Conservation (phyloP, 2,888 invertebrate genomes). For the Tyria jacobaeae region DNA sequence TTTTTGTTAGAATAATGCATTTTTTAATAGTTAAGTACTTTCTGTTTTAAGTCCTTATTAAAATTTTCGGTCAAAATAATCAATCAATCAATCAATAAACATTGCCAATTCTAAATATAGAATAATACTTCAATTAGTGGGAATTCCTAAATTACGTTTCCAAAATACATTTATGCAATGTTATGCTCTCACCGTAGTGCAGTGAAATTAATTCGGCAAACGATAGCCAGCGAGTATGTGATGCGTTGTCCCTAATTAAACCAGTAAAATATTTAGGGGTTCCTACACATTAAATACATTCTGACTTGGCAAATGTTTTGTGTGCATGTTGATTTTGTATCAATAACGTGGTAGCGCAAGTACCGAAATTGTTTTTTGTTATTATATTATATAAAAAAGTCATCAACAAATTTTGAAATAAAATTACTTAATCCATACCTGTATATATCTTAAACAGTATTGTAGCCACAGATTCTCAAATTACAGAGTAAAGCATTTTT, state of each 20-base stretch:
- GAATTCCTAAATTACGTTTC: background rate
- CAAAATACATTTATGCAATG: background rate
- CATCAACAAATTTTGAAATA: too few relatives aligned
- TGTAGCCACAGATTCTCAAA: too few relatives aligned
- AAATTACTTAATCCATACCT: too few relatives aligned
- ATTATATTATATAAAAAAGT: too few relatives aligned
- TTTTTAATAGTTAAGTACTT: background rate
- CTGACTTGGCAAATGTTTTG: background rate
- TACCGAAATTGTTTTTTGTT: too few relatives aligned
- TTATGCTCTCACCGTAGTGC: background rate
- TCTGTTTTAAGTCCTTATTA: background rate
- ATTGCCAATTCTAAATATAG: background rate
- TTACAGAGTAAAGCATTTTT: too few relatives aligned
- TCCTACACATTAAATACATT: background rate
- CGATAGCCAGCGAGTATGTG: constrained; percentile 1
- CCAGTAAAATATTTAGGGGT: background rate
- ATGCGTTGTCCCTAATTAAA: constrained; percentile 3
- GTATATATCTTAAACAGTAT: too few relatives aligned
- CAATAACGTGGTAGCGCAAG: too few relatives aligned
- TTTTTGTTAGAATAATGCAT: too few relatives aligned
- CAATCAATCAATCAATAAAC: background rate
- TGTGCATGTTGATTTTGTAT: background rate
- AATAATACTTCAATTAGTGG: background rate
- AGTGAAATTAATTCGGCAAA: background rate
- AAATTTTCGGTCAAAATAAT: background rate